Evolutionary conservation across 2,113 vertebrate genomes (phyloP).

Genomic region (human (Homo sapiens)): GRCh38 chrX:103347001-103347500

Average conservation of each 20-base stretch:
- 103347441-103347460: background rate
- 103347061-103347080: background rate
- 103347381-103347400: background rate
- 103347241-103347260: background rate
- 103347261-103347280: background rate
- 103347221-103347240: background rate
- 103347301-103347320: constrained; percentile 12
- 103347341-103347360: background rate
- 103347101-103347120: background rate
- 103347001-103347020: background rate
- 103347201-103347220: background rate
- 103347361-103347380: constrained; percentile 22
- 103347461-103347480: background rate
- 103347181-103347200: background rate
- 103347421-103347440: constrained; percentile 19
- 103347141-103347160: background rate
- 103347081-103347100: background rate
- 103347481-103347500: background rate
- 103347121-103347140: background rate
- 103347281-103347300: background rate
- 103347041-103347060: background rate
- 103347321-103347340: background rate
- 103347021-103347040: background rate
- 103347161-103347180: background rate
- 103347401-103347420: background rate